These are phyloP conservation scores for Drosophila murphyi DNA, from an alignment of 1,140 invertebrate genomes.

Conservation along the genomic window DNA sequence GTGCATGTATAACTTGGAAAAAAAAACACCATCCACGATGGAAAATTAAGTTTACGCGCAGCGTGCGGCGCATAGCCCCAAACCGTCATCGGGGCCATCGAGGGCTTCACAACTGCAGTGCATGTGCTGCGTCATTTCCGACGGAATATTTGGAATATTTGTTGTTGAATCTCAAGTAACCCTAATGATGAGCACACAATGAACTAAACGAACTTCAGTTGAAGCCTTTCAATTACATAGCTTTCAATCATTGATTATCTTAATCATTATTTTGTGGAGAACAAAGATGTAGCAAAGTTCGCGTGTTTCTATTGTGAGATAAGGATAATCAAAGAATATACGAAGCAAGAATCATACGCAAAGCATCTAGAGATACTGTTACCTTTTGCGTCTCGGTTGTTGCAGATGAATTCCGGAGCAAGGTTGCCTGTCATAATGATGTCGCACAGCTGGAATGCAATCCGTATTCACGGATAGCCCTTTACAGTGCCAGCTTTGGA, in stretches of 20 bases:
- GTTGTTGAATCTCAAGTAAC: slow-evolving; percentile 21
- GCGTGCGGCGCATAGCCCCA: slow-evolving; percentile 11
- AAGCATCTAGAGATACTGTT: background rate
- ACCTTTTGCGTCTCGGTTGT: slow-evolving; percentile 77
- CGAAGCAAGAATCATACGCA: too few species aligned
- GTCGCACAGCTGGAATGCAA: slow-evolving; percentile 92
- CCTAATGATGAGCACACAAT: slow-evolving; percentile 14
- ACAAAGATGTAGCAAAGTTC: background rate
- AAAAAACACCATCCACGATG: slow-evolving; percentile 39
- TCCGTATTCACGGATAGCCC: slow-evolving; percentile 92
- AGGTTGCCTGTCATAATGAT: slow-evolving; percentile 96
- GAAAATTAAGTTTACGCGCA: slow-evolving; percentile 59
- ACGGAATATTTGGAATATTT: slow-evolving; percentile 48
- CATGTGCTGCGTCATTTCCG: slow-evolving; percentile 14
- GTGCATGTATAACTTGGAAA: slow-evolving; percentile 48
- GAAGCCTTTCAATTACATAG: slow-evolving; percentile 59
- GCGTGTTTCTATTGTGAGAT: background rate
- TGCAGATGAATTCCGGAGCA: slow-evolving; percentile 95
- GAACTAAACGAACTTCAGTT: slow-evolving; percentile 34
- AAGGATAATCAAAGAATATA: background rate
- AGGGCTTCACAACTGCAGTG: slow-evolving; percentile 36
- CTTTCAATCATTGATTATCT: slow-evolving; percentile 48
- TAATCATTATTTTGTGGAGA: slow-evolving; percentile 17
- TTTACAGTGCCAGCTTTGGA: slow-evolving; percentile 96
- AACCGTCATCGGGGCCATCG: background rate